A percentile compares a stretch with the other conserved stretches of the same genome.
These are phyloP conservation scores for Ianthella basta DNA, from an alignment of 37 sponge, comb jelly and placozoan genomes.

Conservation along the genomic window DNA sequence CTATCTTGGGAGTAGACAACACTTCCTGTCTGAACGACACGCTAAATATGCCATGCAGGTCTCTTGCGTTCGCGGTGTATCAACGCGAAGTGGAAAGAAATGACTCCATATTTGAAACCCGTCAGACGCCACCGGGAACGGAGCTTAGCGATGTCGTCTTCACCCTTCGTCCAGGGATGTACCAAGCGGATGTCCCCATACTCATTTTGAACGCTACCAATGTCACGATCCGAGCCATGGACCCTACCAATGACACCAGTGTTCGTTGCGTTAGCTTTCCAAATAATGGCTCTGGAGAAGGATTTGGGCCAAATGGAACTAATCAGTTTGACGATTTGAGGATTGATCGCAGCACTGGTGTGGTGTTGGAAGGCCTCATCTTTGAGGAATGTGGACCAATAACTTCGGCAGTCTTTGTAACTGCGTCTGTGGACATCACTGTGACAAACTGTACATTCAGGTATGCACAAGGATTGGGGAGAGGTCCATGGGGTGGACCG, in stretches of 20 bases:
- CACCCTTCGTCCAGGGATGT: not conserved
- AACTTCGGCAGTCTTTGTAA: constrained; percentile 63
- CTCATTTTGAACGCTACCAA: constrained; percentile 17
- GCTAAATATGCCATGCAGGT: constrained; percentile 21
- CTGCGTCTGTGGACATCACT: constrained; percentile 1
- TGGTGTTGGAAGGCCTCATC: constrained; percentile 43
- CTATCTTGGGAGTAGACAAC: constrained; percentile 34
- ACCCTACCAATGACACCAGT: constrained; percentile 21
- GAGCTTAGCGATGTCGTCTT: not conserved
- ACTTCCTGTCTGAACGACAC: constrained; percentile 1
- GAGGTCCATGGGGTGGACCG: too few species aligned
- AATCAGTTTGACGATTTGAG: constrained; percentile 46
- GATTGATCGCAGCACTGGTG: not conserved
- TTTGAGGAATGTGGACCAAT: constrained; percentile 69
- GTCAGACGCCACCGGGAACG: not conserved
- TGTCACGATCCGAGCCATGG: constrained; percentile 38
- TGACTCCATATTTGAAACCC: not conserved
- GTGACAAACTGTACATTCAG: constrained; percentile 58
- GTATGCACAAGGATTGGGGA: constrained; percentile 16
- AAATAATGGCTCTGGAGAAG: not conserved
- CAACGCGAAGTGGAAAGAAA: not conserved
- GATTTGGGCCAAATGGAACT: not conserved
- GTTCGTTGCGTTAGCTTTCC: constrained; percentile 51
- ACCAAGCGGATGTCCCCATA: not conserved
- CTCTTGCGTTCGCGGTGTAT: constrained; percentile 20